Conservation (phyloP, 2,113 vertebrate genomes). For the Raja brachyura region DNA sequence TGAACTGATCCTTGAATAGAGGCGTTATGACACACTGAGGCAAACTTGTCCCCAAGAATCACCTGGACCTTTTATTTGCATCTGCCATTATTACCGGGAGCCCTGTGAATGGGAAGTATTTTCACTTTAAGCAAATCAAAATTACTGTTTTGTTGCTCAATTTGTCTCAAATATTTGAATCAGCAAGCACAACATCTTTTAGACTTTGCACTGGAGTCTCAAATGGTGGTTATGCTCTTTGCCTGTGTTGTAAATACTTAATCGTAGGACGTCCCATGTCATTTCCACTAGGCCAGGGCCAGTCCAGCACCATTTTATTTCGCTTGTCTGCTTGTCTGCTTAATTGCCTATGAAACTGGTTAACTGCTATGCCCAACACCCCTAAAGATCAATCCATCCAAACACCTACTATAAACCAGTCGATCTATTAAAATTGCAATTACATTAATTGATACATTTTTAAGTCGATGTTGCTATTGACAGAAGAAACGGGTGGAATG, state of each 20-base stretch:
- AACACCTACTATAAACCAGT: conserved; percentile 6
- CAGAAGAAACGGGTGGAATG: neutral
- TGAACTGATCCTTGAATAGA: too few species aligned
- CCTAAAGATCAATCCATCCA: neutral
- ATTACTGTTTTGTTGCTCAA: neutral
- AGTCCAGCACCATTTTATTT: neutral
- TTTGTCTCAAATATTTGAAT: neutral
- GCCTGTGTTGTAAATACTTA: neutral
- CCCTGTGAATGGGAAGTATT: neutral
- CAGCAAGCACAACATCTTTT: neutral
- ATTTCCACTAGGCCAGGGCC: neutral
- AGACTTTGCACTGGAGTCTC: neutral
- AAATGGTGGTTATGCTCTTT: neutral
- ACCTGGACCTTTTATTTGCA: neutral
- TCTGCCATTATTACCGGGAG: neutral
- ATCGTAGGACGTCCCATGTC: neutral
- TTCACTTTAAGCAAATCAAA: neutral
- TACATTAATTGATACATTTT: neutral
- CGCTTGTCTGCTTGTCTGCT: too few species aligned
- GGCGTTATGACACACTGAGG: neutral
- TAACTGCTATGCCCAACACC: neutral
- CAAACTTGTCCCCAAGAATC: too few species aligned
- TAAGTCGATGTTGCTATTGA: neutral
- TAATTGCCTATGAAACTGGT: neutral
- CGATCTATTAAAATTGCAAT: neutral